Evolutionary conservation across 2,113 vertebrate species (phyloP).

Genomic region (Carassius auratus): DNA sequence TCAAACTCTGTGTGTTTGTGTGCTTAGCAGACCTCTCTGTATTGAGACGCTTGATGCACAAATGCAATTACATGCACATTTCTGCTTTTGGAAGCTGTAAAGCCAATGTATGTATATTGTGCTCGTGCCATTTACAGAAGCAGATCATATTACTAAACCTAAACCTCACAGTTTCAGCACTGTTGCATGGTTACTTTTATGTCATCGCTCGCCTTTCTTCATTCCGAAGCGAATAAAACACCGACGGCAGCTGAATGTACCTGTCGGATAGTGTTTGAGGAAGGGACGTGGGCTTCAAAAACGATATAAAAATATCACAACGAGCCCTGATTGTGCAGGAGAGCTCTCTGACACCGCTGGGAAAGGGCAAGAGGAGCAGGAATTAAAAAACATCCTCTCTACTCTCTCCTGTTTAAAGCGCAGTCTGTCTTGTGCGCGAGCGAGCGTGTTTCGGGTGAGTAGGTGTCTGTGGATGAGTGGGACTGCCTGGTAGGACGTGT

Average conservation of each 20-base stretch:
- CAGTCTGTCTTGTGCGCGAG: conserved; percentile 34
- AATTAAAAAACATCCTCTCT: conserved; percentile 53
- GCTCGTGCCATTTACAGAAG: background rate
- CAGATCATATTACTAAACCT: background rate
- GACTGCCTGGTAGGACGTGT: conserved; percentile 81
- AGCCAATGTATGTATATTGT: background rate
- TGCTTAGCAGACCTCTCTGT: background rate
- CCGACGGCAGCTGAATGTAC: conserved; percentile 7
- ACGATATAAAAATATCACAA: conserved; percentile 54
- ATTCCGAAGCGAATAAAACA: background rate
- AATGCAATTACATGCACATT: background rate
- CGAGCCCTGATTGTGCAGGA: conserved; percentile 42
- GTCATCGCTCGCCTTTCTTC: conserved; percentile 37
- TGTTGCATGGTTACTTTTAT: conserved; percentile 45
- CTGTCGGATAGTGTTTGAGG: conserved; percentile 43
- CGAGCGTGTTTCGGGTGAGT: conserved; percentile 58
- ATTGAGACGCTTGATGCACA: background rate
- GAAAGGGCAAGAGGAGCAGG: conserved; percentile 46
- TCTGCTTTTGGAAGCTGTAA: background rate
- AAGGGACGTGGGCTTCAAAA: conserved; percentile 50
- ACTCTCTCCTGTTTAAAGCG: conserved; percentile 33
- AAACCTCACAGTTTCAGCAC: conserved; percentile 1
- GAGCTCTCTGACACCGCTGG: conserved; percentile 40
- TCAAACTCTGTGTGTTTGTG: background rate
- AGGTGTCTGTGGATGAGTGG: conserved; percentile 78